Evolutionary conservation across 2,113 vertebrate genomes (phyloP).

Genomic region (Sinocyclocheilus anophthalmus): DNA sequence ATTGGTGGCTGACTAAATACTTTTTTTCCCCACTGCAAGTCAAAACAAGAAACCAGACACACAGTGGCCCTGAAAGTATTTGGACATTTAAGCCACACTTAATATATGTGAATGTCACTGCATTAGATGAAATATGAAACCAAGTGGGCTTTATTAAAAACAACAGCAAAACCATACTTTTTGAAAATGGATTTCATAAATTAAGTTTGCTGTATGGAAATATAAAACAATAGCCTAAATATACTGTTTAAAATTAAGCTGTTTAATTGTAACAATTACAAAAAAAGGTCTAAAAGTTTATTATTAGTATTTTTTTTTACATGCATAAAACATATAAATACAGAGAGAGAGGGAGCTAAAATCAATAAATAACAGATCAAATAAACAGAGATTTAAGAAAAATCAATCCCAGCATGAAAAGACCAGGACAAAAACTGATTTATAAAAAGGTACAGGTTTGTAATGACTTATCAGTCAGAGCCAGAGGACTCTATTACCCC

Average conservation of each 20-base stretch:
- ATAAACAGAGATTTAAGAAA: neutral
- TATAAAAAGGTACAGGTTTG: conserved; percentile 60
- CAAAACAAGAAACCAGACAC: neutral
- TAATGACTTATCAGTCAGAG: conserved; percentile 67
- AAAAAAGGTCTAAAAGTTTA: no score
- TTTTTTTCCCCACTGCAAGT: neutral
- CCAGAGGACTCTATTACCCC: conserved; percentile 70
- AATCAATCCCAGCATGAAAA: conserved; percentile 49
- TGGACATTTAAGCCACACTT: neutral
- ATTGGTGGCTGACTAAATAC: no score
- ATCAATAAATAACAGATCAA: neutral
- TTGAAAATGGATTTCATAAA: neutral
- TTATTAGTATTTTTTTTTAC: no score
- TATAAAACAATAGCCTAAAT: no score
- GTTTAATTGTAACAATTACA: no score
- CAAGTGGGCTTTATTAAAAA: neutral
- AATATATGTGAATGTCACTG: neutral
- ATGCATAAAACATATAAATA: no score
- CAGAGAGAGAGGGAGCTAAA: no score
- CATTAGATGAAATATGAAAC: neutral
- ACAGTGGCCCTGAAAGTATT: neutral
- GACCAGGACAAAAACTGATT: conserved; percentile 59
- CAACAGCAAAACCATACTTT: neutral
- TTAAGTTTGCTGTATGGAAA: no score
- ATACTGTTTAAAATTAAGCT: no score